Evolutionary conservation across 2,888 invertebrate genomes (phyloP), one percentile per base, ranked within the genome.

Genomic region (Apodemia mormo): DNA sequence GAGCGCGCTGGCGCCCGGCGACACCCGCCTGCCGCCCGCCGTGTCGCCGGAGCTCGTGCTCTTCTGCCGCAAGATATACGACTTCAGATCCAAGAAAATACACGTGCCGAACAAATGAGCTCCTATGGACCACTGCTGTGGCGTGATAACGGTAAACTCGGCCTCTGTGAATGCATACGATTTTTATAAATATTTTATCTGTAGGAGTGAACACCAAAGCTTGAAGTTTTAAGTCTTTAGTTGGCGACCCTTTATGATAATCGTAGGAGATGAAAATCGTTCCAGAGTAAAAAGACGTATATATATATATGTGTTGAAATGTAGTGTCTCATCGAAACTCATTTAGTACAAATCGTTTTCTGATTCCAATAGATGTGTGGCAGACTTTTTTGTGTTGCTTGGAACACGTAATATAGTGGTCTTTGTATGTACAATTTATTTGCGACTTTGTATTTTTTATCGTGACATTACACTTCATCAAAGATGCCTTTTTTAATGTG

Each of bases 61-160:
- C 86, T 97, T 98, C 94, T 99, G 99, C 90, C 96, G 98, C 67
- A 96, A 97, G 80, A 85, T 99, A 72, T 99, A 99, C 94, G 99
- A 99, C 92, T 98, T 98, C 93, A 95, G 98, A 79, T 96, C 97
- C 80, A 98, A 97, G 85, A 94, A 96, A 79, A 94, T 96, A 74
- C 90, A 90, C 76, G 85, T 88, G 14, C 90, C 90, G 66, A 90
- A 87, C 84, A 92, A 93, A 81, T 93, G 92, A 92, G 80, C 78
- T 61, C 58, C 52, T 45, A 9, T 2, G 6, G 33, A 40, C 43
- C 33, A 67, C 37, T 43, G 22, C 67, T 12, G 65, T 49, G 37
- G 30, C 68, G 73, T 65, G 65, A 73, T 75, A 75, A 81, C 81
- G 77, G 76, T 75, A 69, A 77, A 76, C 76, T 76, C 80, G 75